These are phyloP conservation scores for Anniella stebbinsi DNA, from an alignment of 2,797 vertebrate genomes.

Conservation along the genomic window DNA sequence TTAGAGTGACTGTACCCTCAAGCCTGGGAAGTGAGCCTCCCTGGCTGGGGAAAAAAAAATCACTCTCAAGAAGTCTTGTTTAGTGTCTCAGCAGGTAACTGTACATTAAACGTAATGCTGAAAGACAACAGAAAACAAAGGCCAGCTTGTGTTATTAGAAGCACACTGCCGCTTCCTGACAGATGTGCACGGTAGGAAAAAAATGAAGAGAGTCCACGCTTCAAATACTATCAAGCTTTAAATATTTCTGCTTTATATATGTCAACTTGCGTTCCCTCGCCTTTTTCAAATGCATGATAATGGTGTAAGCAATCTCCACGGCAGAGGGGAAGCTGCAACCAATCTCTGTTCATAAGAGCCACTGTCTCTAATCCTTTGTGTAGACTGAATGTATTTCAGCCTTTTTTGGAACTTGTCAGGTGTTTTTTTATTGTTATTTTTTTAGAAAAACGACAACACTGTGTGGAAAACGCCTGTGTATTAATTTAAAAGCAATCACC, in stretches of 20 bases:
- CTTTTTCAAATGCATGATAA: constrained; percentile 52
- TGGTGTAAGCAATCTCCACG: constrained; percentile 49
- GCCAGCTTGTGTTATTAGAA: constrained; percentile 43
- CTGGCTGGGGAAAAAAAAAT: constrained; percentile 61
- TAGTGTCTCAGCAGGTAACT: constrained; percentile 76
- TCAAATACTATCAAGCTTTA: constrained; percentile 62
- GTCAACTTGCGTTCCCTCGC: constrained; percentile 45
- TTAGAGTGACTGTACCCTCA: constrained; percentile 74
- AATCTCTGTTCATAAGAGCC: constrained; percentile 28
- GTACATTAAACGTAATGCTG: constrained; percentile 56
- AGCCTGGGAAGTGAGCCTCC: constrained; percentile 70
- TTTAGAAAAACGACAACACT: not conserved
- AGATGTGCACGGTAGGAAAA: not conserved
- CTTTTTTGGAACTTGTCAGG: constrained; percentile 31
- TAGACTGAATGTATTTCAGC: constrained; percentile 48
- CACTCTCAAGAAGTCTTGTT: constrained; percentile 71
- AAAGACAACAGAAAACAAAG: constrained; percentile 64
- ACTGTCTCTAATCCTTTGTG: constrained; percentile 18
- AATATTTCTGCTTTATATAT: constrained; percentile 64
- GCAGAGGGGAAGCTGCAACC: constrained; percentile 42
- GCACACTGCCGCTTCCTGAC: not conserved
- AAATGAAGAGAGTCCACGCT: constrained; percentile 24
- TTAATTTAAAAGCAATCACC: constrained; percentile 58
- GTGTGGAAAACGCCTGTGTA: constrained; percentile 58
- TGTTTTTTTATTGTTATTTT: not conserved